Evolutionary conservation across 2,113 vertebrate genomes (phyloP).

Genomic region (Machaerirhynchus nigripectus): DNA sequence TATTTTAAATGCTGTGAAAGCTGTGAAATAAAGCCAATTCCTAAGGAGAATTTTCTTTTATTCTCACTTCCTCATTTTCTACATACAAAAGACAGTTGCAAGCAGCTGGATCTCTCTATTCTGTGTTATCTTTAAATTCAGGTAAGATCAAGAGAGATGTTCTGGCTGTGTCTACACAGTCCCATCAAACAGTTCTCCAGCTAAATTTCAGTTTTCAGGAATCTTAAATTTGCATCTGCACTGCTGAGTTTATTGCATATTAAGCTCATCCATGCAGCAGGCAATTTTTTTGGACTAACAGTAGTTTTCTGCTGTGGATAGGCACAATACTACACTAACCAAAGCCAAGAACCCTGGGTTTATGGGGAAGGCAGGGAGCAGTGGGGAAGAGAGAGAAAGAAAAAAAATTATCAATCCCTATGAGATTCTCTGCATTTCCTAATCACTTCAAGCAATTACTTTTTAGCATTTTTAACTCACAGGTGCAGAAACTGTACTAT

Average conservation of each 20-base stretch:
- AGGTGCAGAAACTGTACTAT: not conserved
- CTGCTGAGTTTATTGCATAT: not conserved
- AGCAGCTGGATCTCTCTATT: not conserved
- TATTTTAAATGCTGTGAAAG: not conserved
- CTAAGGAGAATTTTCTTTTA: not conserved
- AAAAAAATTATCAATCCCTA: fast-evolving
- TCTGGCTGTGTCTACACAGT: not conserved
- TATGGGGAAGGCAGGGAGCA: fast-evolving
- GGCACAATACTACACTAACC: not conserved
- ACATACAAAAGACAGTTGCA: not conserved
- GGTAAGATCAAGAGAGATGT: not conserved
- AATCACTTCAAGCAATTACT: not conserved
- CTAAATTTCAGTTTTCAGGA: not conserved
- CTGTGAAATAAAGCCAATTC: not conserved
- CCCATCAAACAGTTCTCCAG: not conserved
- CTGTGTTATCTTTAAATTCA: not conserved
- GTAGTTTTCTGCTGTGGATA: not conserved
- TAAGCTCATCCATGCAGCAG: not conserved
- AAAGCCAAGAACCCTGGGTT: not conserved
- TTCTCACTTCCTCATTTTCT: not conserved
- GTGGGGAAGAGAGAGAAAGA: not conserved
- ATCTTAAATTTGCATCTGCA: not conserved
- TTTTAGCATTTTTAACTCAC: not conserved
- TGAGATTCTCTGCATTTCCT: not conserved
- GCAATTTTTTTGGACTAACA: not conserved